phyloP scores from a whole-genome alignment of 2,888 invertebrate species.

The Stomorhina lunata region DNA sequence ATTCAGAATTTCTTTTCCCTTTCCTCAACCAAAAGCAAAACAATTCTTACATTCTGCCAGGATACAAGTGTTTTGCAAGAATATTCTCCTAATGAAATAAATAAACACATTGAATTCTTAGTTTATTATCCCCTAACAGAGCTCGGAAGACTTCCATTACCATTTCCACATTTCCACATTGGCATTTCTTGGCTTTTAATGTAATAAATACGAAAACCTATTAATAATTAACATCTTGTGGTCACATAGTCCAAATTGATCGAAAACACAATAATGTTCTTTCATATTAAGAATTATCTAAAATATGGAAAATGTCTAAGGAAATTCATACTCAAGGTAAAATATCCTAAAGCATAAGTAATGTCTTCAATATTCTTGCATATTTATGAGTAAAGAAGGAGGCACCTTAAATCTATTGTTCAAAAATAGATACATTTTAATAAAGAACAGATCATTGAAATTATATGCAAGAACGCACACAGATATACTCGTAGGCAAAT shows the following conservation, averaged over 20 bases:
- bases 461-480: too few species aligned
- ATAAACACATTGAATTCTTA: too few species aligned
- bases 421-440: too few species aligned
- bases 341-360: not conserved
- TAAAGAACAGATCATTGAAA: too few species aligned
- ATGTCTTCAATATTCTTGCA: not conserved
- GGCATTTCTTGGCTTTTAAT: slow-evolving; percentile 38
- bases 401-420: too few species aligned
- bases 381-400: not conserved
- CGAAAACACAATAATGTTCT: slow-evolving; percentile 11
- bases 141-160: not conserved
- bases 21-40: not conserved
- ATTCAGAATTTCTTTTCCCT: too few species aligned
- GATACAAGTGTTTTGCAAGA: not conserved
- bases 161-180: too few species aligned
- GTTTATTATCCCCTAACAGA: too few species aligned
- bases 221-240: slow-evolving; percentile 60
- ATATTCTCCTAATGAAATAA: not conserved
- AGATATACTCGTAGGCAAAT: too few species aligned
- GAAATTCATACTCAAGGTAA: not conserved
- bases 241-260: slow-evolving; percentile 56
- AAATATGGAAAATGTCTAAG: not conserved
- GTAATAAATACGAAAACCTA: slow-evolving; percentile 43
- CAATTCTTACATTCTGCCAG: not conserved
- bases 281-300: not conserved